phyloP scores from a whole-genome alignment of 2,888 invertebrate genomes.

The Cephus spinipes region DNA sequence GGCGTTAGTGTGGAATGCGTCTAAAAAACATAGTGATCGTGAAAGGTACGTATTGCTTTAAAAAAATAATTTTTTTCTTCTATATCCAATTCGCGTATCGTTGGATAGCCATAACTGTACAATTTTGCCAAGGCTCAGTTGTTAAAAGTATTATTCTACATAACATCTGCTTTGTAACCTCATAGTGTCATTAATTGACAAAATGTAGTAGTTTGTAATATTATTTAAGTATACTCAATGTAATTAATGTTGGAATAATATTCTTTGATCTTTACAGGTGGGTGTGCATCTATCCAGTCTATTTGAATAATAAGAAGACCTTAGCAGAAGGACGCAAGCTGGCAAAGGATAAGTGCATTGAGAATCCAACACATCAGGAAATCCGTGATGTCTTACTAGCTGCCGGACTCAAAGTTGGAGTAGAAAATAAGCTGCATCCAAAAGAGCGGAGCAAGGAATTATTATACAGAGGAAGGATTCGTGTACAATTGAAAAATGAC shows the following conservation, averaged over 20 bases:
- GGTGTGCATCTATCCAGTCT: conserved; percentile 97
- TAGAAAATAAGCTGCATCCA: conserved; percentile 93
- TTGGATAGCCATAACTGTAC: not conserved
- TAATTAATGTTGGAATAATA: not conserved
- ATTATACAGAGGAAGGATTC: conserved; percentile 85
- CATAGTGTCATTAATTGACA: too few species aligned
- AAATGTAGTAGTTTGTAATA: too few species aligned
- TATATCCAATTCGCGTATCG: not conserved
- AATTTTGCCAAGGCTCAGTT: too few species aligned
- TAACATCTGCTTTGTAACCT: too few species aligned
- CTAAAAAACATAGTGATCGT: conserved; percentile 83
- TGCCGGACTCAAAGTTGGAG: conserved; percentile 85
- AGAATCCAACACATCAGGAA: conserved; percentile 95
- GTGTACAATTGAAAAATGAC: conserved; percentile 93
- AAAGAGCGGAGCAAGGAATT: conserved; percentile 93
- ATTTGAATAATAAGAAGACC: conserved; percentile 94
- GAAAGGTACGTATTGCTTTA: conserved; percentile 75
- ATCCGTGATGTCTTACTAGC: conserved; percentile 92
- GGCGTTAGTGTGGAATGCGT: conserved; percentile 73
- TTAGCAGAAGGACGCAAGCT: conserved; percentile 89
- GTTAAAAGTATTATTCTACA: too few species aligned
- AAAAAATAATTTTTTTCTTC: conserved; percentile 13
- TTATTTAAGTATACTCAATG: too few species aligned
- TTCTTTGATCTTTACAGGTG: conserved; percentile 73
- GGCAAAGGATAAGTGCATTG: conserved; percentile 87